A percentile compares a stretch with the other conserved stretches of the same genome.
phyloP scores from a whole-genome alignment of 2,797 vertebrate species.

The Cottoperca gobio region DNA sequence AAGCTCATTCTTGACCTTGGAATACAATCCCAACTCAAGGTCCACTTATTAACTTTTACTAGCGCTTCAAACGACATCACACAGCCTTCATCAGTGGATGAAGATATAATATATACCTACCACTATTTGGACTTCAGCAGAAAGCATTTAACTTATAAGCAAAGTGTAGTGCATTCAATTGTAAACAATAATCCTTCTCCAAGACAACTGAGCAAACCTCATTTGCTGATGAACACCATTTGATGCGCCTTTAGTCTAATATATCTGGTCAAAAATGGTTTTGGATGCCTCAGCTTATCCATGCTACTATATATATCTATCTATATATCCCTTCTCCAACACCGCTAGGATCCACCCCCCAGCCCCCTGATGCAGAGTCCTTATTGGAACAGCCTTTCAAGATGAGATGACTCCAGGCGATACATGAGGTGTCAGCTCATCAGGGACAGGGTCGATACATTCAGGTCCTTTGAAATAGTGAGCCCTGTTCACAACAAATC shows the following conservation, averaged over 20 bases:
- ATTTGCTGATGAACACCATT: background rate
- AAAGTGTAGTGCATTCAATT: background rate
- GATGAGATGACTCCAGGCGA: conserved; percentile 52
- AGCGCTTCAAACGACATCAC: background rate
- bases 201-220: background rate
- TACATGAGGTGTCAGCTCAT: conserved; percentile 67
- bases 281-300: background rate
- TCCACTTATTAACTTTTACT: background rate
- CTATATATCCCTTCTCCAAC: background rate
- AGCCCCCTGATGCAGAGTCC: conserved; percentile 17
- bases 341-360: conserved; percentile 1
- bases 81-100: background rate
- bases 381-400: conserved; percentile 46
- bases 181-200: background rate
- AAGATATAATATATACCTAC: background rate
- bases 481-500: conserved; percentile 67
- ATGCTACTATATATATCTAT: background rate
- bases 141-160: background rate
- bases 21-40: background rate
- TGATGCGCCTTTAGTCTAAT: background rate
- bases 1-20: conserved; percentile 9
- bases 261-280: background rate
- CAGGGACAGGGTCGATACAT: conserved; percentile 69
- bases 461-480: conserved; percentile 72
- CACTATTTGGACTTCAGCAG: background rate